phyloP scores from a whole-genome alignment of 2,888 invertebrate species.

The Rhagophthalmus giganteus region DNA sequence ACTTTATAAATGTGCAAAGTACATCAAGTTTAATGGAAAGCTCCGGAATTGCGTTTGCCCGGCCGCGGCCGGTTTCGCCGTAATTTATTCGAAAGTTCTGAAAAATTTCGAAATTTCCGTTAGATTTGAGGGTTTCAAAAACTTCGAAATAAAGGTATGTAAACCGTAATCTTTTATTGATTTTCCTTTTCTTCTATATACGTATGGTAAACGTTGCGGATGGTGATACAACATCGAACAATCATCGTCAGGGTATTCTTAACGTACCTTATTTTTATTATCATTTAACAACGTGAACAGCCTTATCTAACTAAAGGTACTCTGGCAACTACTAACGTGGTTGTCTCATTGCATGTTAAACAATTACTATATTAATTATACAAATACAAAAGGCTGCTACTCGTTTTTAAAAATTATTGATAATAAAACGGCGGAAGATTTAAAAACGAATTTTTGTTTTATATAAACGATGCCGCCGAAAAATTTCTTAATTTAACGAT shows the following conservation, averaged over 20 bases:
- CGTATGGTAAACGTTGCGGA: slow-evolving; percentile 49
- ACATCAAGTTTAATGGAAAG: too few species aligned
- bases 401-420: slow-evolving; percentile 32
- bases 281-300: slow-evolving; percentile 58
- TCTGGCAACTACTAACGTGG: slow-evolving; percentile 56
- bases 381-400: slow-evolving; percentile 52
- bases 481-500: too few species aligned
- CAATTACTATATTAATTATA: slow-evolving; percentile 52
- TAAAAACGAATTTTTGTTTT: too few species aligned
- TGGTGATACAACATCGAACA: slow-evolving; percentile 55
- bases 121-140: slow-evolving; percentile 2
- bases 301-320: slow-evolving; percentile 57
- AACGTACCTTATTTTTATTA: slow-evolving; percentile 44
- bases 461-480: too few species aligned
- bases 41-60: too few species aligned
- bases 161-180: slow-evolving; percentile 57
- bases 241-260: slow-evolving; percentile 49
- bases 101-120: not conserved
- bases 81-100: not conserved
- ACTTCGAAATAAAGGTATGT: slow-evolving; percentile 18
- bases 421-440: slow-evolving; percentile 17
- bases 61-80: too few species aligned
- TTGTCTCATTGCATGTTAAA: slow-evolving; percentile 53
- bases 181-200: slow-evolving; percentile 52
- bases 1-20: too few species aligned